Evolutionary conservation across 1,140 invertebrate genomes (phyloP), one percentile per base, ranked within the genome.

Genomic region (Trachelipus rathkii): DNA sequence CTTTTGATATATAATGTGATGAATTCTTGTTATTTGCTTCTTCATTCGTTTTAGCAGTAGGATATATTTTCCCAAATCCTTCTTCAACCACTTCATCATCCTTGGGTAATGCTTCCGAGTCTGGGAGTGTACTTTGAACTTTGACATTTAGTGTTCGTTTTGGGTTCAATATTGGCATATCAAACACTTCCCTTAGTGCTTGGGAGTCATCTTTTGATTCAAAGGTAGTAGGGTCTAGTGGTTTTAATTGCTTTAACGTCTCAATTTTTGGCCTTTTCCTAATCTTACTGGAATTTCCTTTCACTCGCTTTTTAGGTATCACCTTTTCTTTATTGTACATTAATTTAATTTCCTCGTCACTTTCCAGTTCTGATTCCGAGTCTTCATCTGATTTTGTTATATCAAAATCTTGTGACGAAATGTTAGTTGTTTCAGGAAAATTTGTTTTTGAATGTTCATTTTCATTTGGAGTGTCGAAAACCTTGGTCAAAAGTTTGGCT

Each of bases 301-400:
- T 82, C 84, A 86, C 87, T 82, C 89, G 87, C 84, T 90, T 91
- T 44, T 85, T 72, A 46, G 88, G 86, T 75, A 87, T 85, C 75
- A 87, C 86, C 77, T 86, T 82, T 73, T 82, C 77, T 46, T 81
- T 77, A 81, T 84, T 82, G 67, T 15, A 45, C 19, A 19, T 50
- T 24, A 83, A 81, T 83, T 79, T 73, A 4, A 83, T 82, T 82
- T 90, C 89, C 77, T 87, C 86, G 75, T 91, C 91, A 84, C 90
- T 92, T 83, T 94, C 92, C 79, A 94, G 85, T 86, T 94, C 93
- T 67, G 93, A 95, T 84, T 95, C 93, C 81, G 69, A 81, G 71
- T 79, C 75, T 15, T 13, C 11, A 15, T 60, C 50, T 60, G 33
- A 33, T 33, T 6, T 33, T 33, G 33, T 1, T 33, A 33, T 33